Percentiles rank a stretch among this genome's conserved stretches.
These are phyloP conservation scores for Anolis apletophallus DNA, from an alignment of 2,797 vertebrate species.

Conservation along the genomic window DNA sequence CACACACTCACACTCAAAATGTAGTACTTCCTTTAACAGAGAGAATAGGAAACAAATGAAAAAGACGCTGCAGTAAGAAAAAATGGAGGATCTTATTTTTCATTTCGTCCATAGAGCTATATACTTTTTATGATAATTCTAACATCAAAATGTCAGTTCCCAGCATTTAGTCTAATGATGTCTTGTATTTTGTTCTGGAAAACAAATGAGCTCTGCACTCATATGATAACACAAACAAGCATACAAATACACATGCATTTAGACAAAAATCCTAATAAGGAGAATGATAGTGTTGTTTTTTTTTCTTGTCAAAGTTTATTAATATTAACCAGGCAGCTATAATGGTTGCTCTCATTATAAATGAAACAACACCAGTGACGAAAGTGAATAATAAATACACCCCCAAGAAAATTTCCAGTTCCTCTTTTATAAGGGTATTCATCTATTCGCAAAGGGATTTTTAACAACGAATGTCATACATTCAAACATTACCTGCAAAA, in stretches of 20 bases:
- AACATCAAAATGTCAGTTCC: conserved; percentile 50
- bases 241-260: no score
- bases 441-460: conserved; percentile 17
- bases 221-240: conserved; percentile 16
- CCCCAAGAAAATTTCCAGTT: conserved; percentile 14
- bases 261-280: conserved; percentile 40
- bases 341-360: conserved; percentile 52
- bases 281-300: conserved; percentile 37
- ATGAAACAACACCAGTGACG: conserved; percentile 27
- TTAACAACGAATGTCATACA: background rate
- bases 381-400: background rate
- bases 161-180: conserved; percentile 29
- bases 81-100: background rate
- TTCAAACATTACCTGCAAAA: conserved; percentile 21
- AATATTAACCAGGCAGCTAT: conserved; percentile 43
- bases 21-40: background rate
- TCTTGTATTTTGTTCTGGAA: conserved; percentile 48
- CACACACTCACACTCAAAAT: conserved; percentile 4
- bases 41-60: background rate
- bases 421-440: conserved; percentile 10
- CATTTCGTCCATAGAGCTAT: conserved; percentile 14
- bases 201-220: conserved; percentile 52
- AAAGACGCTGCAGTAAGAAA: background rate
- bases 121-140: conserved; percentile 34
- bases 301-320: conserved; percentile 48